Evolutionary conservation across 2,797 vertebrate genomes (phyloP), one percentile per base, ranked within the genome.

Genomic region (Ciconia nigra): DNA sequence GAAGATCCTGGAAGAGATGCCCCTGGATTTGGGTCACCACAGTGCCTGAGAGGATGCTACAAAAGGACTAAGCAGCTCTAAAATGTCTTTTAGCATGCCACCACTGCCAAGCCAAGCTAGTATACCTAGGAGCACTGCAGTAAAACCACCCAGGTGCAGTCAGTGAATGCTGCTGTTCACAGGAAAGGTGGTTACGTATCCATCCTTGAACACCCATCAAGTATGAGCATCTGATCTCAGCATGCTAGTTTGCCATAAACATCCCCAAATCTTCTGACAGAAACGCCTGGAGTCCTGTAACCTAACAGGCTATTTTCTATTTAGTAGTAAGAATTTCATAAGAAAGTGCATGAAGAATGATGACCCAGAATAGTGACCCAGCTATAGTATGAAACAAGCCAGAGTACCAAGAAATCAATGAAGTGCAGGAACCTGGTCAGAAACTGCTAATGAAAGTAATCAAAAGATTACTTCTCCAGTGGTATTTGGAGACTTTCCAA

Each of bases 161-260:
- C 29, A 47, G 28, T 49, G 61, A 81, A 66, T 26, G 26, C 24
- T 74, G 47, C 31, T 31, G 5, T 54, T 92, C 15, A 25, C 37
- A 44, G 49, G 19, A 55, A 61, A 57, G 25, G 13, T 52, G 15
- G 7, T 31, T 17, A 76, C 0, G 0, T 49, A n/a, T 28, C 51
- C 31, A 37, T 9, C 22, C 28, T 25, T 41, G 59, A 69, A 24
- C 22, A 35, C 11, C 4, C 1, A 0, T 29, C 5, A 3, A 10
- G 25, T 41, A 13, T 7, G 8, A 67, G 33, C 11, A 42, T 20
- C 28, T 51, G 44, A 55, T 55, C 59, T 55, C 57, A 72, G 39
- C 31, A 69, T 10, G 4, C 1, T 0, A 85, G 24, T 47, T 59
- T 69, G 22, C 28, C 42, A 42, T 26, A 51, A 73, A 44, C n/a